A percentile compares a stretch with the other conserved stretches of the same genome.
Evolutionary conservation across 2,113 vertebrate species (phyloP).

Genomic region (Calonectris borealis): DNA sequence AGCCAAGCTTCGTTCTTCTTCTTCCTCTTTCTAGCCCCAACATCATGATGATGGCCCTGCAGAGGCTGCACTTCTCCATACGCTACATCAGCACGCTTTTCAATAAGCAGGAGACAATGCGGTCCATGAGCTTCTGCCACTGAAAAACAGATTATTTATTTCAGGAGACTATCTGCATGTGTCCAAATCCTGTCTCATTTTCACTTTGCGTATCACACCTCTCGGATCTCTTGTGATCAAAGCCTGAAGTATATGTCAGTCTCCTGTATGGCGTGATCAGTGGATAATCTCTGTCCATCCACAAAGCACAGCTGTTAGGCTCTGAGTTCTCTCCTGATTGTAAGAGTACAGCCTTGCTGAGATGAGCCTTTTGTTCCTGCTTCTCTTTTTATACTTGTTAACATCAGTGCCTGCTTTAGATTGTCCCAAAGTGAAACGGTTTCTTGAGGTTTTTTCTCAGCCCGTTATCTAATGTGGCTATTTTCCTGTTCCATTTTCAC

Average conservation of each 20-base stretch:
- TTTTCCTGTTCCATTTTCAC: neutral
- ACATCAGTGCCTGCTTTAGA: neutral
- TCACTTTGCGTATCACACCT: neutral
- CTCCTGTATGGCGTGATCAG: neutral
- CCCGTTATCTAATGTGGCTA: neutral
- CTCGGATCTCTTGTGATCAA: neutral
- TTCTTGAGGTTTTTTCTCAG: neutral
- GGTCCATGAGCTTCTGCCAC: neutral
- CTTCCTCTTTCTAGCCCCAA: neutral
- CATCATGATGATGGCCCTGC: neutral
- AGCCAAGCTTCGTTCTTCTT: neutral
- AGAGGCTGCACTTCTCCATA: neutral
- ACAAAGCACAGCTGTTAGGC: neutral
- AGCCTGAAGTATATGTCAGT: neutral
- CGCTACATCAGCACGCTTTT: fast-evolving
- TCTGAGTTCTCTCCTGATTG: neutral
- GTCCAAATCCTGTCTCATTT: neutral
- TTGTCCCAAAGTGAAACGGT: neutral
- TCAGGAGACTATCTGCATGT: neutral
- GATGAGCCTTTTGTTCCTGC: neutral
- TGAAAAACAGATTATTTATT: neutral
- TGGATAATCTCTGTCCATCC: neutral
- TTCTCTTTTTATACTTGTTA: neutral
- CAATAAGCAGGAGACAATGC: neutral
- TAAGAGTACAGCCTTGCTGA: neutral